phyloP scores from a whole-genome alignment of 2,113 vertebrate genomes.

The Cepphus grylle region DNA sequence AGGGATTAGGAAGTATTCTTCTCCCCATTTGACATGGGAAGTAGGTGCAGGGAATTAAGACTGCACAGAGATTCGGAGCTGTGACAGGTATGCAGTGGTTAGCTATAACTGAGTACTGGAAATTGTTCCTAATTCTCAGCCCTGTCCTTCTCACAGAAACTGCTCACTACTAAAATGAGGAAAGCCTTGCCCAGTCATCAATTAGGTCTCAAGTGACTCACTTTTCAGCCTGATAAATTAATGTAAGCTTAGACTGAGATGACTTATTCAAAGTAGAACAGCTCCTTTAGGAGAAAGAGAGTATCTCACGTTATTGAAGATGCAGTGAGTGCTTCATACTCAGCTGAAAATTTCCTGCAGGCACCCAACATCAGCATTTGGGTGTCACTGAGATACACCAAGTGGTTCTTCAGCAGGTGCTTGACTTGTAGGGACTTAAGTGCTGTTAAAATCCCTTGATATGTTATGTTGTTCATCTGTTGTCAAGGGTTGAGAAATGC shows the following conservation, averaged over 20 bases:
- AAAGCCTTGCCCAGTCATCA: background rate
- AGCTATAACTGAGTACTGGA: background rate
- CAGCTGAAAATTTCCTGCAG: background rate
- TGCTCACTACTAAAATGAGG: background rate
- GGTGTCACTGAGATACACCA: background rate
- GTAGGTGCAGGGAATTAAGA: background rate
- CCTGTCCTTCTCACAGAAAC: background rate
- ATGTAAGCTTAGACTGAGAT: background rate
- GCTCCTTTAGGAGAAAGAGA: background rate
- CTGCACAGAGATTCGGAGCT: background rate
- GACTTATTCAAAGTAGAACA: background rate
- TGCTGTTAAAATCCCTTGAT: background rate
- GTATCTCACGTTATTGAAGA: background rate
- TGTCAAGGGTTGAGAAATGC: background rate
- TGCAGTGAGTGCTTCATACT: background rate
- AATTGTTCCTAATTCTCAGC: background rate
- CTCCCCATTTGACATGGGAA: background rate
- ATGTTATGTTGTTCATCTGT: background rate
- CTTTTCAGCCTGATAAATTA: background rate
- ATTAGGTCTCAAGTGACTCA: background rate
- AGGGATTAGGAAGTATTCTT: background rate
- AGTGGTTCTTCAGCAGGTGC: background rate
- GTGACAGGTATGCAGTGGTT: background rate
- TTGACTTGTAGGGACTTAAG: background rate
- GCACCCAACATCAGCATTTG: background rate